Conservation (phyloP, 2,888 invertebrate species). For the Xylota sylvarum region DNA sequence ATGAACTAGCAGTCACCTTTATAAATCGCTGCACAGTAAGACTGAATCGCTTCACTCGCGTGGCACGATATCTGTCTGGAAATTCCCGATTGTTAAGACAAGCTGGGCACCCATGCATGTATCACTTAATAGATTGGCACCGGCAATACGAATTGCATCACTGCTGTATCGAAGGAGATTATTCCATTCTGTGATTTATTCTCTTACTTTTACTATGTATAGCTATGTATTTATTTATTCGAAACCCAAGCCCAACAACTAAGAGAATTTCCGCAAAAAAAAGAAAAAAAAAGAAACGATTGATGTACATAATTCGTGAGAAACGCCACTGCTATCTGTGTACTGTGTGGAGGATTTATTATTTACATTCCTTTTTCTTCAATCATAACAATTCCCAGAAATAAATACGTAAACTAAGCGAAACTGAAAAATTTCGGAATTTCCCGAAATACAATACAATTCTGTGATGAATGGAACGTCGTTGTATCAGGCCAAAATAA, state of each 20-base stretch:
- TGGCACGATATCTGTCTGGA: too few species aligned
- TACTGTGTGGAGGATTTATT: neutral
- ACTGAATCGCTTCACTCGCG: too few species aligned
- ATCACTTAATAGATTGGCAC: too few species aligned
- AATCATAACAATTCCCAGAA: neutral
- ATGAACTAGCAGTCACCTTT: too few species aligned
- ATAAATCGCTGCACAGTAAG: too few species aligned
- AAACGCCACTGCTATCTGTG: neutral
- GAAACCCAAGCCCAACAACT: neutral
- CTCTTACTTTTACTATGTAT: neutral
- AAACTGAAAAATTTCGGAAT: slow-evolving; percentile 3
- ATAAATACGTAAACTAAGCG: neutral
- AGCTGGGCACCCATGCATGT: too few species aligned
- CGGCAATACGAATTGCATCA: too few species aligned
- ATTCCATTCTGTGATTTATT: neutral
- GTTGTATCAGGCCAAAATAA: neutral
- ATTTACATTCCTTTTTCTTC: neutral
- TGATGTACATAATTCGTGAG: neutral
- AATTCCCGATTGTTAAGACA: too few species aligned
- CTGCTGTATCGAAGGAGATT: too few species aligned
- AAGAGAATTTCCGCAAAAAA: neutral
- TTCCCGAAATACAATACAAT: neutral
- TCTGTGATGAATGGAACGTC: neutral
- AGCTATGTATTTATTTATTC: neutral
- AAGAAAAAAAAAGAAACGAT: too few species aligned